Base-by-base conservation (phyloP, 2,113 vertebrate genomes). In the Amia ocellicauda region DNA sequence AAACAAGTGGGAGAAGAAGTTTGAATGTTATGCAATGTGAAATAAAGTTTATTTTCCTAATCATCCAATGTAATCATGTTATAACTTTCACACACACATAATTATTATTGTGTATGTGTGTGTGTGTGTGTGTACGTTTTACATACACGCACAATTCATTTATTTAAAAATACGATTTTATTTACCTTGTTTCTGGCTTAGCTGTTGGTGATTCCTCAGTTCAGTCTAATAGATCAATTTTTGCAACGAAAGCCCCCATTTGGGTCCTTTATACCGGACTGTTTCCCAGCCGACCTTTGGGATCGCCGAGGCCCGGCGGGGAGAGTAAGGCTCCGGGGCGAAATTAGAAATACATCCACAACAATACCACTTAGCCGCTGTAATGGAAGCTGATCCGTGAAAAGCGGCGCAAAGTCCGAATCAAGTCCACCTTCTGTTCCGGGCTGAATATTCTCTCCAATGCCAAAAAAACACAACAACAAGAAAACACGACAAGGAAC, bases 321-420 rank as follows among this genome's bases (percentile, higher is more conserved):
- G 58, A 24, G 28, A 19, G 23, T 4, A 43, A 41, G 50, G 7
- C 23, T 57, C 19, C 23, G 17, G n/a, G 3, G 47, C 19, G 19
- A 8, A 45, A 69, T 41, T 47, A 78, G 79, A 86, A 73, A 86
- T 87, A 84, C 83, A 82, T 76, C 50, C 62, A 47, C 20, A 60
- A 62, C 36, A 71, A 52, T 76, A 62, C 69, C 72, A 73, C 78
- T 36, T 36, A 77, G 74, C 77, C 76, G 74, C 68, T 59, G 51
- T 51, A 36, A 36, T 69, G 63, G 56, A 66, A 69, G 69, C 60
- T 13, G 67, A 75, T 71, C 51, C 68, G 58, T 67, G 62, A 69
- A 63, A 63, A 61, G 40, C 29, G 3, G 67, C 36, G 62, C 82
- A 84, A 87, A 85, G 87, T 86, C 85, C 84, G 72, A 66, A 54